phyloP scores from a whole-genome alignment of 1,140 invertebrate species.

The Dendroctonus valens region DNA sequence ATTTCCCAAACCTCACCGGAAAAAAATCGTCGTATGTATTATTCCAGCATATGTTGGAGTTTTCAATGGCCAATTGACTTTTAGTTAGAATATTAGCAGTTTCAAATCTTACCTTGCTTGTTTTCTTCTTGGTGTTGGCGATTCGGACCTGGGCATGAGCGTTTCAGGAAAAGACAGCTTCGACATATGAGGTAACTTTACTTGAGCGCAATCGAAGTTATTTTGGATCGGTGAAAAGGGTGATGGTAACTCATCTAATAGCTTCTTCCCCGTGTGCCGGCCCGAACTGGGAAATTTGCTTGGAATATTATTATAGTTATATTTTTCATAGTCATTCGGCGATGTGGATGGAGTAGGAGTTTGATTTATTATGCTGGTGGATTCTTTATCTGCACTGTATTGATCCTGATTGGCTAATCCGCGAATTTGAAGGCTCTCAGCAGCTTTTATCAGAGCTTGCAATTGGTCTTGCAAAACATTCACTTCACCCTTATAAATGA shows the following conservation, averaged over 20 bases:
- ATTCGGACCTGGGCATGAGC: constrained; percentile 48
- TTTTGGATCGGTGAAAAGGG: too few relatives aligned
- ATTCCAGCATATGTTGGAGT: too few relatives aligned
- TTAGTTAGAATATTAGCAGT: not conserved
- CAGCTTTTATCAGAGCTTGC: constrained; percentile 77
- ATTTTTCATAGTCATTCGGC: constrained; percentile 56
- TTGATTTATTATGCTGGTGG: constrained; percentile 43
- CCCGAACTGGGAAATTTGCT: constrained; percentile 41
- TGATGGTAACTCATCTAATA: too few relatives aligned
- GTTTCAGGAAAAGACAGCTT: constrained; percentile 54
- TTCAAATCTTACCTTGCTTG: constrained; percentile 57
- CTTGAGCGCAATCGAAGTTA: too few relatives aligned
- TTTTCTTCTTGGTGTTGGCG: constrained; percentile 73
- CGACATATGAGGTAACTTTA: constrained; percentile 48
- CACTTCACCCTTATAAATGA: constrained; percentile 91
- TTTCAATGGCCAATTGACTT: too few relatives aligned
- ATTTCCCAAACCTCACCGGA: too few relatives aligned
- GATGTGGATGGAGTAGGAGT: constrained; percentile 61
- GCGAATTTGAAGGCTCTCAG: constrained; percentile 79
- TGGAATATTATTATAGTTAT: constrained; percentile 34
- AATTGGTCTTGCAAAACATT: constrained; percentile 81
- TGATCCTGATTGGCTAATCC: constrained; percentile 72
- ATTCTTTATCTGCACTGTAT: constrained; percentile 58
- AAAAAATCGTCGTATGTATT: too few relatives aligned
- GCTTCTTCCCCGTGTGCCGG: constrained; percentile 33